Evolutionary conservation across 1,140 invertebrate genomes (phyloP).

Genomic region (Charaxes varanes): DNA sequence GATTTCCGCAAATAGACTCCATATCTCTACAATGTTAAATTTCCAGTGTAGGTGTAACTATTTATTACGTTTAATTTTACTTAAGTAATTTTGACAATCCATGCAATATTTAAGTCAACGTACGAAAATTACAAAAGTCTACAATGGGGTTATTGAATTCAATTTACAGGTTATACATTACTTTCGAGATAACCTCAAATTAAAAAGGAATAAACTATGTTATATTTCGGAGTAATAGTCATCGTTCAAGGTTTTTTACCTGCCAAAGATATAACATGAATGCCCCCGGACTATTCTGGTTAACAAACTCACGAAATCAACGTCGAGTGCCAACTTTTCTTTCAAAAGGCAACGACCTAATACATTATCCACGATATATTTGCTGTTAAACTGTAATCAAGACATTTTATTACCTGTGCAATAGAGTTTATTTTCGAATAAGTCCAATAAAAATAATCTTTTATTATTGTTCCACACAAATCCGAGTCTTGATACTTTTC

Average conservation of each 20-base stretch:
- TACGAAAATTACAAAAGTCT: no score
- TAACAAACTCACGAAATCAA: constrained; percentile 62
- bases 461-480: constrained; percentile 11
- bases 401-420: constrained; percentile 6
- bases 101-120: no score
- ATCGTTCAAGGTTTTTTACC: constrained; percentile 18
- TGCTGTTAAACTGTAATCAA: constrained; percentile 5
- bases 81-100: no score
- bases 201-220: no score
- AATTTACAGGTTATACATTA: no score
- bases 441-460: constrained; percentile 1
- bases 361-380: constrained; percentile 24
- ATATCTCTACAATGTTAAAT: no score
- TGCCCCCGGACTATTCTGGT: constrained; percentile 20
- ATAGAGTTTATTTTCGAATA: constrained; percentile 21
- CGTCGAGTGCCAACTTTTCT: constrained; percentile 63
- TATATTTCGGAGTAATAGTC: not conserved
- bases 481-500: constrained; percentile 36
- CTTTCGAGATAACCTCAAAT: no score
- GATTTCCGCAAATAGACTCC: no score
- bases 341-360: constrained; percentile 63
- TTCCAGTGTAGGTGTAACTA: no score
- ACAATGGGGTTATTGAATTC: no score
- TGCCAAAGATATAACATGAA: constrained; percentile 13
- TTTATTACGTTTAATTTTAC: no score